Conservation (phyloP, 2,888 invertebrate genomes). For the Scrobipalpa costella region DNA sequence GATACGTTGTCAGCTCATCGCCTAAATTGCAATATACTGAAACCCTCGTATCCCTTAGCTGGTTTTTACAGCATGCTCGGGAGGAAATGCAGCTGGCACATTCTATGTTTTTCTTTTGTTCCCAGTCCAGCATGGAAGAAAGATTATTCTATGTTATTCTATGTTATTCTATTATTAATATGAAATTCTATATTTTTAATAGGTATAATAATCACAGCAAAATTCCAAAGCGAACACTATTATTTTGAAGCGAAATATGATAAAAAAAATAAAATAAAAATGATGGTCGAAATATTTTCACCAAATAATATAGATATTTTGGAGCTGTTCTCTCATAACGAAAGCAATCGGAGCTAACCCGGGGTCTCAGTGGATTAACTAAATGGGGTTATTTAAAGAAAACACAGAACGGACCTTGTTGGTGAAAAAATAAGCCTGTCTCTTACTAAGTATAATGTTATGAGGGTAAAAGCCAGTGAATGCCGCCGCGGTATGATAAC, state of each 20-base stretch:
- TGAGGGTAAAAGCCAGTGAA: constrained; percentile 5
- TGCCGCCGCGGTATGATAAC: neutral
- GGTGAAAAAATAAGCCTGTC: constrained; percentile 4
- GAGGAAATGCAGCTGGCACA: too few species aligned
- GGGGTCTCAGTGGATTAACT: neutral
- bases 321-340: neutral
- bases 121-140: too few species aligned
- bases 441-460: neutral
- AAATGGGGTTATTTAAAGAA: neutral
- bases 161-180: too few species aligned
- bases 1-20: too few species aligned
- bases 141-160: too few species aligned
- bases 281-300: neutral
- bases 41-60: too few species aligned
- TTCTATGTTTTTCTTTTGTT: too few species aligned
- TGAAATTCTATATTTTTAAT: too few species aligned
- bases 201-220: too few species aligned
- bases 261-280: neutral
- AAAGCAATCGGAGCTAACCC: neutral
- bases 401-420: constrained; percentile 10
- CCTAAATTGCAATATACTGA: too few species aligned
- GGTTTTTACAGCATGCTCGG: too few species aligned
- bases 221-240: neutral
- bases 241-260: neutral
- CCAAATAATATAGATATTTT: neutral